Evolutionary conservation across 2,888 invertebrate species (phyloP), one percentile per base, ranked within the genome.

Genomic region (Clepsis dumicolana): DNA sequence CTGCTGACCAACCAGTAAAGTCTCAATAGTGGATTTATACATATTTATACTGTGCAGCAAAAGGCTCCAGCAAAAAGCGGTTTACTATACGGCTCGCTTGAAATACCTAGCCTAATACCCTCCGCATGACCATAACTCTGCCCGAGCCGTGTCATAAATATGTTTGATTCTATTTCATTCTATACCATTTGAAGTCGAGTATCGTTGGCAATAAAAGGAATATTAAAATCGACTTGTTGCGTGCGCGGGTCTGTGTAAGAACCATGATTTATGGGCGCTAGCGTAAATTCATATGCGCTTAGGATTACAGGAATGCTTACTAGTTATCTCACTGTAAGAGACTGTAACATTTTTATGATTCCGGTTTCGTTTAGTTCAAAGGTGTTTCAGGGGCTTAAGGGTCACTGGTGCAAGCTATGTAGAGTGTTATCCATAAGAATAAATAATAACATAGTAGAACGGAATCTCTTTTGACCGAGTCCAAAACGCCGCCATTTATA

Each of bases 11-110:
- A 63, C 63, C 44, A 64, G 52, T 32, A 41, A 68, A 52, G 41
- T 56, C 24, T 44, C 57, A 27, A 59, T 59, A 57, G 57, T 65
- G 52, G 52, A 74, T 75, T 72, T 75, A 77, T 76, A 75, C 75
- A 77, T 74, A 72, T 74, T 74, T 71, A 71, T 77, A 73, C 73
- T 73, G 72, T 74, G 75, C 70, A 71, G 71, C 71, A 70, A 73
- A 68, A 73, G 73, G 71, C 70, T 68, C 64, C 59, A 52, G 73
- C 77, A 85, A 85, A 84, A 85, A 84, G 79, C 80, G 71, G 81
- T 81, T 79, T 72, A 66, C 71, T 73, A 70, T 61, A 65, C 72
- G 71, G 70, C 63, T 71, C 70, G 61, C 70, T 64, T 72, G 73
- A 68, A 68, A 71, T 77, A 75, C 73, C 75, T 73, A 63, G 72